Percentiles rank a stretch among this genome's conserved stretches.
Conservation (phyloP, 2,888 invertebrate species). For the Hymenopus coronatus region DNA sequence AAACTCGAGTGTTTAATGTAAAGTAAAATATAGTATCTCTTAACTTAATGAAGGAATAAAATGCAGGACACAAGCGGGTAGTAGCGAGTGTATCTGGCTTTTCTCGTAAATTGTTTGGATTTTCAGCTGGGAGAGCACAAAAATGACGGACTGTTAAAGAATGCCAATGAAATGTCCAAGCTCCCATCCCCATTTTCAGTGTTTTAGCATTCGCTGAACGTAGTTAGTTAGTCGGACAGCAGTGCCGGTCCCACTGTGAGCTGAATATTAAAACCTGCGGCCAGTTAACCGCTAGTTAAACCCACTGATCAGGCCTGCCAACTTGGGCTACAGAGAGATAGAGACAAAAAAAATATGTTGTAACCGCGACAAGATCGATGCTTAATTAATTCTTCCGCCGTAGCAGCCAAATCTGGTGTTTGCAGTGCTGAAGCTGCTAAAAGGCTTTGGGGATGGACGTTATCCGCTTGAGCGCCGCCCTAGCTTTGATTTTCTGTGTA, state of each 20-base stretch:
- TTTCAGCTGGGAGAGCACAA: neutral
- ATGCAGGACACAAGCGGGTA: neutral
- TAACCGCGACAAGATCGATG: neutral
- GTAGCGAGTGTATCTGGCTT: neutral
- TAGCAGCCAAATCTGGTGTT: neutral
- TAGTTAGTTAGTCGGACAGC: neutral
- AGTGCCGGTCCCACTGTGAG: neutral
- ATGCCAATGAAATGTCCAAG: neutral
- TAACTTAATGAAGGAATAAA: neutral
- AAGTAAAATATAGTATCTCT: neutral
- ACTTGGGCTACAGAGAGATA: neutral
- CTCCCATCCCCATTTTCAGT: neutral
- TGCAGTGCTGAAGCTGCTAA: no score
- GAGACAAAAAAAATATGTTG: neutral
- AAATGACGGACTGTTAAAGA: neutral
- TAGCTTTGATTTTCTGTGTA: neutral
- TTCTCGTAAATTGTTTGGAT: neutral
- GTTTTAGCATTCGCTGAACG: neutral
- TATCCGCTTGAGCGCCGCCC: neutral
- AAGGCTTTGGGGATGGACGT: neutral
- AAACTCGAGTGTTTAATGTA: neutral
- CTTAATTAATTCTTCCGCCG: neutral
- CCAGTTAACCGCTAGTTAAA: neutral
- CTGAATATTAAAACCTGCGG: neutral
- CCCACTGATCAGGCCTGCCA: neutral